These are phyloP conservation scores for Macaria liturata DNA, from an alignment of 2,888 invertebrate genomes.

Conservation along the genomic window DNA sequence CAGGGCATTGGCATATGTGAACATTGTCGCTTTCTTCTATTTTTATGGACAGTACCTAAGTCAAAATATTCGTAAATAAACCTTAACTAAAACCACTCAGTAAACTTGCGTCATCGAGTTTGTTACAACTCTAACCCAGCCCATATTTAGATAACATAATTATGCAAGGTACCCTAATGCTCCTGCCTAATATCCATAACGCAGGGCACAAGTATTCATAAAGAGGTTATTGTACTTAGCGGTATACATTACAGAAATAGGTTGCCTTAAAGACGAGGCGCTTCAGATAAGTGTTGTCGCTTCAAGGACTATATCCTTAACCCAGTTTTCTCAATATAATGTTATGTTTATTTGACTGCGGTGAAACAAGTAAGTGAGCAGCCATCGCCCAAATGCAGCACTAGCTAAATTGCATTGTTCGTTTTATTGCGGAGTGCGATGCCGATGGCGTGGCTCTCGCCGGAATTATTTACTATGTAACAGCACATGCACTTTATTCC, in stretches of 20 bases:
- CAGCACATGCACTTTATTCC: slow-evolving; percentile 75
- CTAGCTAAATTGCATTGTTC: slow-evolving; percentile 79
- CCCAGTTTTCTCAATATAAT: slow-evolving; percentile 41
- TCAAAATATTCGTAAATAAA: not conserved
- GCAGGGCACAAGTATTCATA: slow-evolving; percentile 9
- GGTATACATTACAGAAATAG: slow-evolving; percentile 9
- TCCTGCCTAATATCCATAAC: slow-evolving; percentile 14
- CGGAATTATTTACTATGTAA: slow-evolving; percentile 80
- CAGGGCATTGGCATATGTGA: no score
- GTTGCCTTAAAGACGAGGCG: slow-evolving; percentile 9
- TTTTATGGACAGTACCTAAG: no score
- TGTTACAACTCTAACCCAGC: slow-evolving; percentile 21
- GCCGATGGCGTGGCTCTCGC: slow-evolving; percentile 66
- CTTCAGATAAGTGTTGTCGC: slow-evolving; percentile 11
- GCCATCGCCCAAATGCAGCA: slow-evolving; percentile 70
- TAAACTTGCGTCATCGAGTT: not conserved
- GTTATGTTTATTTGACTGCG: slow-evolving; percentile 43
- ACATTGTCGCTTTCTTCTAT: no score
- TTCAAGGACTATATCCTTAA: slow-evolving; percentile 21
- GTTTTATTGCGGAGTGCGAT: slow-evolving; percentile 74
- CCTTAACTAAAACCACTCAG: not conserved
- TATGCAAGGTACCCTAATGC: slow-evolving; percentile 11
- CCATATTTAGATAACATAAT: slow-evolving; percentile 25
- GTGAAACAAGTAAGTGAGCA: slow-evolving; percentile 61
- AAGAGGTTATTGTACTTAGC: slow-evolving; percentile 11